Percentiles rank a stretch among this genome's conserved stretches.
These are phyloP conservation scores for Anoncus sp. DNA, from an alignment of 2,888 invertebrate species.

Conservation along the genomic window DNA sequence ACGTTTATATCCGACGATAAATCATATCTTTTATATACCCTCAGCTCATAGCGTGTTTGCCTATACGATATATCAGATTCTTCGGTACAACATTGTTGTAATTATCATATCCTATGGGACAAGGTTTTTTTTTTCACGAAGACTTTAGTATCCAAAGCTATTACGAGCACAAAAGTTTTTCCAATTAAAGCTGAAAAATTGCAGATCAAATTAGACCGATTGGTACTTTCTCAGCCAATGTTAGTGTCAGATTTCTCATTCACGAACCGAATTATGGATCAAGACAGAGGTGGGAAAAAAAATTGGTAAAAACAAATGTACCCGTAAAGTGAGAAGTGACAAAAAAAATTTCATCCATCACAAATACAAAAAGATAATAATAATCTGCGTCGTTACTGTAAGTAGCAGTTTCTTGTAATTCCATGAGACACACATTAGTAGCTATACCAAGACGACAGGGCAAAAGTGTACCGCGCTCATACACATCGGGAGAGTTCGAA, in stretches of 20 bases:
- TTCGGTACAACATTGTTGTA: neutral
- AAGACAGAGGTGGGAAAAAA: neutral
- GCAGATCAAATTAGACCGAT: neutral
- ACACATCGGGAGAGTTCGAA: conserved; percentile 59
- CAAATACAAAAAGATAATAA: conserved; percentile 1
- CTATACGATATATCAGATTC: neutral
- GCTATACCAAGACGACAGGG: conserved; percentile 45
- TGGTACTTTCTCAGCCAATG: neutral
- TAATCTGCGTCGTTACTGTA: conserved; percentile 1
- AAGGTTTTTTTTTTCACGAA: neutral
- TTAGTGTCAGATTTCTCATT: neutral
- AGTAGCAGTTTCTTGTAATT: conserved; percentile 27
- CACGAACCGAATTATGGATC: neutral
- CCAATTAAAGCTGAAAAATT: neutral
- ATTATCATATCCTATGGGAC: neutral
- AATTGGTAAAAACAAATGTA: neutral
- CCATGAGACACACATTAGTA: conserved; percentile 26
- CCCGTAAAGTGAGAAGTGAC: neutral
- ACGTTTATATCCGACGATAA: neutral
- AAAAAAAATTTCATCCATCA: conserved; percentile 2
- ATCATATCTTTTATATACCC: neutral
- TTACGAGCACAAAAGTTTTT: neutral
- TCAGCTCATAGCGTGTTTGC: neutral
- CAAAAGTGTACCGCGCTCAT: conserved; percentile 61
- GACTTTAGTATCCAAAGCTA: neutral